phyloP scores from a whole-genome alignment of 2,113 vertebrate species.

The Cephalopholis sonnerati region DNA sequence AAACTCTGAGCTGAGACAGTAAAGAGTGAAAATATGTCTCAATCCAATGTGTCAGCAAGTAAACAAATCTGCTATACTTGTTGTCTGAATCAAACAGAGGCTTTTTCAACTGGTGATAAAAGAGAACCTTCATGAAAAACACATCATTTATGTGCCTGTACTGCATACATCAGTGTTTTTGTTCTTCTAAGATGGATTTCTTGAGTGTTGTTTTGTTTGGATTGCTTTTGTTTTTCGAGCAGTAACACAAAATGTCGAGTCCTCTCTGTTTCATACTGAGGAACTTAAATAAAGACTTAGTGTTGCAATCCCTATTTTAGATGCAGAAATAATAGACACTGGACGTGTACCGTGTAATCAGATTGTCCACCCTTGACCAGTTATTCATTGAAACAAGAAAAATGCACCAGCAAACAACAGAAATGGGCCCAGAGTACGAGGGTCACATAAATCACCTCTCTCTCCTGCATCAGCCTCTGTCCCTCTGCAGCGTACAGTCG shows the following conservation, averaged over 20 bases:
- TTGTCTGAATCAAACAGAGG: neutral
- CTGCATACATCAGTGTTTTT: neutral
- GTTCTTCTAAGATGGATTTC: neutral
- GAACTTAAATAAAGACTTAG: neutral
- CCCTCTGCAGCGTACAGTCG: slow-evolving; percentile 97
- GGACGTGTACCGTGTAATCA: neutral
- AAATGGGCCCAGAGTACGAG: neutral
- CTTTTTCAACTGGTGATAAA: neutral
- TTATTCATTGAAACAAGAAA: slow-evolving; percentile 4
- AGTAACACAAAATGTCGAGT: neutral
- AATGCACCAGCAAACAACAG: neutral
- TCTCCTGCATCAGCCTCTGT: slow-evolving; percentile 98
- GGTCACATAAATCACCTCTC: slow-evolving; percentile 90
- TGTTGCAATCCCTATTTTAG: neutral
- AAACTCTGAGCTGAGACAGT: neutral
- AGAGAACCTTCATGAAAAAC: neutral
- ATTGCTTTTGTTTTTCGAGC: neutral
- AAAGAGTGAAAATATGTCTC: neutral
- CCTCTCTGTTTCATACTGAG: neutral
- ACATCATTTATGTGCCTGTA: neutral
- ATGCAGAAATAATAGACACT: neutral
- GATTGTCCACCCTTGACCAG: neutral
- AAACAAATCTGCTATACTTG: neutral
- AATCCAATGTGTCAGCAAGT: neutral
- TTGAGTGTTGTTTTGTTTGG: neutral